Evolutionary conservation across 2,113 vertebrate genomes (phyloP).

Genomic region (Arvicanthis niloticus): DNA sequence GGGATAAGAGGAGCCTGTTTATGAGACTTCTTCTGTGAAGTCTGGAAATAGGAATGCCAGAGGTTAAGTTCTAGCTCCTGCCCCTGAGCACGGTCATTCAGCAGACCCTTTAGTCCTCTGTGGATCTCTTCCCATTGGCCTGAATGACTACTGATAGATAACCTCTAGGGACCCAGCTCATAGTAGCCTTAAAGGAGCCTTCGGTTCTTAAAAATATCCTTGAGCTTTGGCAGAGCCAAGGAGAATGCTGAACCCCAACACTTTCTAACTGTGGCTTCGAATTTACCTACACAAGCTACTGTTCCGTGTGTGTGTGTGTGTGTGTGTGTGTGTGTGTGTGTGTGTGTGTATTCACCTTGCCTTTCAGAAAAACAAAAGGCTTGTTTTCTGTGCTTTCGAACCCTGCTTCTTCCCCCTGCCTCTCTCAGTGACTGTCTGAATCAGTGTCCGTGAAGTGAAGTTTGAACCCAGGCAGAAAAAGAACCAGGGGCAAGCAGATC

Average conservation of each 20-base stretch:
- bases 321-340: slow-evolving; percentile 46
- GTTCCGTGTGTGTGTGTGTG: neutral
- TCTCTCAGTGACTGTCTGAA: slow-evolving; percentile 78
- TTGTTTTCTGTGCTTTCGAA: slow-evolving; percentile 65
- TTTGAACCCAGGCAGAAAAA: slow-evolving; percentile 84
- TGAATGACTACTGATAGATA: neutral
- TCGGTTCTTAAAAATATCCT: neutral
- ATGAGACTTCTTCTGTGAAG: neutral
- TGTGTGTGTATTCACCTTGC: slow-evolving; percentile 19
- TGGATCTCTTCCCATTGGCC: neutral
- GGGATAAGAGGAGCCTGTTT: slow-evolving; percentile 12
- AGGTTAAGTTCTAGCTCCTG: neutral
- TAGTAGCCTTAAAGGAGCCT: neutral
- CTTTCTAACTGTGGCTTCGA: slow-evolving; percentile 56
- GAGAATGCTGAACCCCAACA: neutral
- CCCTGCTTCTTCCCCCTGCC: slow-evolving; percentile 71
- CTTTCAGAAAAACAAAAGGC: slow-evolving; percentile 68
- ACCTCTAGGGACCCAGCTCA: neutral
- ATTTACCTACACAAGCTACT: slow-evolving; percentile 11
- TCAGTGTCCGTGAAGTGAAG: slow-evolving; percentile 77
- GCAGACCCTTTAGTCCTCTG: neutral
- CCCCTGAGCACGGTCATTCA: neutral
- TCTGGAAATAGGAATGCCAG: neutral
- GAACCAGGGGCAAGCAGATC: slow-evolving; percentile 78
- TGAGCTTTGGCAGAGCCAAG: neutral